phyloP scores from a whole-genome alignment of 2,113 vertebrate genomes.

The Microcebus tavaratra region DNA sequence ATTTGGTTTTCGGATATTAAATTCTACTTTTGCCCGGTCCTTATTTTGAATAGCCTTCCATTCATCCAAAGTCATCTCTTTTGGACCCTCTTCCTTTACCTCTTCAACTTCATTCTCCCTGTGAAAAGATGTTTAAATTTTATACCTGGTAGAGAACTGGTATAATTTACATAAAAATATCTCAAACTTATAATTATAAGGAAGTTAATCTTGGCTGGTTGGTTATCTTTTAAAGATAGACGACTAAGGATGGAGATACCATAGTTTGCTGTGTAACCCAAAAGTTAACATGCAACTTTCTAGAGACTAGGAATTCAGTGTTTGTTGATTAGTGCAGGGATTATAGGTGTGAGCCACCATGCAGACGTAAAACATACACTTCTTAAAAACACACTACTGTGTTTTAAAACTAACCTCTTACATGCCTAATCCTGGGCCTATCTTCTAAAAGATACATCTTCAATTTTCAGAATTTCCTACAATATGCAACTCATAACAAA shows the following conservation, averaged over 20 bases:
- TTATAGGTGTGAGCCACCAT: no score
- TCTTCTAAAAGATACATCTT: constrained; percentile 23
- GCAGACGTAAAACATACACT: not conserved
- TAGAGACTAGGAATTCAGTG: not conserved
- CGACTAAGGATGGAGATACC: not conserved
- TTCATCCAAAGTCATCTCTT: constrained; percentile 99
- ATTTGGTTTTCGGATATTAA: constrained; percentile 99
- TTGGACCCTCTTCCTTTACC: constrained; percentile 97
- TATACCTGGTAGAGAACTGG: not conserved
- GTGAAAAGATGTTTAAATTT: constrained; percentile 56
- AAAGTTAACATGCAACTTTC: not conserved
- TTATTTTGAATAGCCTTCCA: constrained; percentile 99
- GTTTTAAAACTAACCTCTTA: not conserved
- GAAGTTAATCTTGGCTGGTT: not conserved
- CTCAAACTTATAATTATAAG: not conserved
- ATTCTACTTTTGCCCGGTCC: constrained; percentile 96
- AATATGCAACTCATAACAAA: not conserved
- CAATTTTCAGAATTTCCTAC: not conserved
- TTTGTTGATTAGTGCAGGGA: not conserved
- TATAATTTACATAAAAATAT: not conserved
- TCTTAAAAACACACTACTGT: not conserved
- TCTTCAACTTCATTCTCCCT: constrained; percentile 99
- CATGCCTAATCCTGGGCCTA: not conserved
- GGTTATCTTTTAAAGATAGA: not conserved
- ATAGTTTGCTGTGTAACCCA: not conserved